A percentile compares a stretch with the other conserved stretches of the same genome.
phyloP scores from a whole-genome alignment of 1,140 invertebrate genomes.

The Ceratosolen fusciceps region DNA sequence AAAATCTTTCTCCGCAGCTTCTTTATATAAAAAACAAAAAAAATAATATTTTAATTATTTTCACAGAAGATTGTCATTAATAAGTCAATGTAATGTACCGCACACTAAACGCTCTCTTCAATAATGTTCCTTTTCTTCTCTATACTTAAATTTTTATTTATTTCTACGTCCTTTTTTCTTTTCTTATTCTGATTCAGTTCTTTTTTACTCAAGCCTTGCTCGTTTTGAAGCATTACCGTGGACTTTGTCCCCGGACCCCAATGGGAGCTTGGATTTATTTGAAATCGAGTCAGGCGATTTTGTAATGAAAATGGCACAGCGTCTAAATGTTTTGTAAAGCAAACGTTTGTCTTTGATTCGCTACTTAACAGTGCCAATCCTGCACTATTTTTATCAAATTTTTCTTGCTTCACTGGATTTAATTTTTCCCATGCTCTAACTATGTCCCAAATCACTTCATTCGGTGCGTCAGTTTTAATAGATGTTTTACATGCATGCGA shows the following conservation, averaged over 20 bases:
- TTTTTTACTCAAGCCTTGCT: slow-evolving; percentile 49
- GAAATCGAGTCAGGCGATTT: slow-evolving; percentile 83
- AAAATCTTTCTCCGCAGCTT: no score
- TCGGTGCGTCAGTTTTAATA: slow-evolving; percentile 94
- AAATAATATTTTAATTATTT: background rate
- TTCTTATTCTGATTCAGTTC: slow-evolving; percentile 56
- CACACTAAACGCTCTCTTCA: background rate
- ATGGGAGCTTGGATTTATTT: slow-evolving; percentile 85
- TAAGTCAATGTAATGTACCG: no score
- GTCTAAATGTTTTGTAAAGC: slow-evolving; percentile 78
- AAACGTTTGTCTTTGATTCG: slow-evolving; percentile 68
- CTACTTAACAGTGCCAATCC: slow-evolving; percentile 75
- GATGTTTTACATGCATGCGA: slow-evolving; percentile 92
- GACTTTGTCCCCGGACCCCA: slow-evolving; percentile 91
- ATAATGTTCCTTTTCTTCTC: slow-evolving; percentile 8
- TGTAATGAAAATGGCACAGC: slow-evolving; percentile 87
- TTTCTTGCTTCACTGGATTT: slow-evolving; percentile 64
- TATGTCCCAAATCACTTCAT: slow-evolving; percentile 93
- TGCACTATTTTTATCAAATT: slow-evolving; percentile 72
- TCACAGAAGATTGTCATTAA: no score
- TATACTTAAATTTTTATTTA: background rate
- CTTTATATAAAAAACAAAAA: background rate
- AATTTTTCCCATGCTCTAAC: slow-evolving; percentile 84
- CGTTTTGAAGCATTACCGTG: slow-evolving; percentile 75
- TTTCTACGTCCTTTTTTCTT: slow-evolving; percentile 36